Percentiles rank a stretch among this genome's conserved stretches.
Conservation (phyloP, 2,797 vertebrate genomes). For the Apogon hyalosoma region DNA sequence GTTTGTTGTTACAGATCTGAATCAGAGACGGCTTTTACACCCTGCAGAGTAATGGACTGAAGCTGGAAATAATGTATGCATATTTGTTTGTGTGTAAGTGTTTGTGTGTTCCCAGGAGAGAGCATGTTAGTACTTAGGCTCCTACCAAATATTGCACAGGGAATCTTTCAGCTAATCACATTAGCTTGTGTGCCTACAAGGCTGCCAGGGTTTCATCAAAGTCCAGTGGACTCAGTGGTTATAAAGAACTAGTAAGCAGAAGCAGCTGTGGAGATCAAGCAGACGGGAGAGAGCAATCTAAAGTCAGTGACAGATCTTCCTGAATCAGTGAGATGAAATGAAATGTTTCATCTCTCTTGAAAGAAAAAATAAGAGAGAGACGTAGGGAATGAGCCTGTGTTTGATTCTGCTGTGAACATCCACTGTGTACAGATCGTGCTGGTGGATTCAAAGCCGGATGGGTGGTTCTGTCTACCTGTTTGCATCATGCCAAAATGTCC, state of each 20-base stretch:
- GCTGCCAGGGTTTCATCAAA: constrained; percentile 61
- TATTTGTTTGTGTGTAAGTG: constrained; percentile 12
- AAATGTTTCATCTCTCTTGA: constrained; percentile 60
- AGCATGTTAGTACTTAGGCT: constrained; percentile 29
- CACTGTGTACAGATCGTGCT: constrained; percentile 40
- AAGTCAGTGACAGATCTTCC: constrained; percentile 59
- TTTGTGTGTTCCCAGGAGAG: constrained; percentile 2
- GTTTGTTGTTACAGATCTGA: constrained; percentile 27
- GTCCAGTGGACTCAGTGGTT: constrained; percentile 48
- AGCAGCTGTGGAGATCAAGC: constrained; percentile 54
- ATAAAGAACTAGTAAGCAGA: constrained; percentile 49
- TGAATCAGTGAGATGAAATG: constrained; percentile 68
- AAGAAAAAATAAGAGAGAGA: constrained; percentile 35
- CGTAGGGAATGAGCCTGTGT: constrained; percentile 25
- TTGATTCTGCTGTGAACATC: constrained; percentile 51
- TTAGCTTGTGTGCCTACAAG: constrained; percentile 54
- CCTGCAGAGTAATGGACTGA: constrained; percentile 37
- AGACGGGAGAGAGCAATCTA: constrained; percentile 23
- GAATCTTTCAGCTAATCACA: constrained; percentile 40
- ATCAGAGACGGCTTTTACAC: constrained; percentile 33
- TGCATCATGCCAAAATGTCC: constrained; percentile 51
- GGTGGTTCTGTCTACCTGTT: constrained; percentile 51
- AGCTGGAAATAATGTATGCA: constrained; percentile 30
- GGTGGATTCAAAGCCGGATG: constrained; percentile 33
- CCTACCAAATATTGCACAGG: constrained; percentile 22